Evolutionary conservation across 1,140 invertebrate genomes (phyloP).

Genomic region (Tetramorium alpestre): DNA sequence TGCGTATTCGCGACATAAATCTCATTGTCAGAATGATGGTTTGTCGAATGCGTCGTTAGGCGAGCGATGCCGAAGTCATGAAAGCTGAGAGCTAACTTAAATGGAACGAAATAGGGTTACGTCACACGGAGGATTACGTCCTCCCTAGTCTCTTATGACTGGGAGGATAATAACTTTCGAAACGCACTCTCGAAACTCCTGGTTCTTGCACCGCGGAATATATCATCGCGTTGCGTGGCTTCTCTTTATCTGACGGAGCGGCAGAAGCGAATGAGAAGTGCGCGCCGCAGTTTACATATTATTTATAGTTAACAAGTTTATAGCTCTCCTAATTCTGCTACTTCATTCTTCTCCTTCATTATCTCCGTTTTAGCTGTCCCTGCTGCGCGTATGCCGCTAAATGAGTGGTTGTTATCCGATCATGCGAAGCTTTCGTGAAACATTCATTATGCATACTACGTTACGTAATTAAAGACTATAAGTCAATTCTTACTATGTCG

Average conservation of each 20-base stretch:
- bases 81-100: slow-evolving; percentile 45
- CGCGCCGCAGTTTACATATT: slow-evolving; percentile 33
- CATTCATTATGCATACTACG: not conserved
- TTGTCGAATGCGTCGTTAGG: not conserved
- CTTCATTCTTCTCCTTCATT: not conserved
- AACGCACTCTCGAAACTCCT: slow-evolving; percentile 22
- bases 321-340: slow-evolving; percentile 10
- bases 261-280: slow-evolving; percentile 25
- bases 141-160: slow-evolving; percentile 16
- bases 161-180: slow-evolving; percentile 51
- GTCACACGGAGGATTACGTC: slow-evolving; percentile 6
- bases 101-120: slow-evolving; percentile 46
- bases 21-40: not conserved
- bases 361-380: not conserved
- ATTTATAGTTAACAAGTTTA: slow-evolving; percentile 26
- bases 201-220: slow-evolving; percentile 8
- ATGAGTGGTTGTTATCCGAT: slow-evolving; percentile 5
- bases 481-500: slow-evolving; percentile 13
- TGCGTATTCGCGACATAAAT: not conserved
- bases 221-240: not conserved
- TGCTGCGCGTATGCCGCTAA: not conserved
- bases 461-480: slow-evolving; percentile 11
- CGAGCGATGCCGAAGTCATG: slow-evolving; percentile 2
- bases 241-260: not conserved
- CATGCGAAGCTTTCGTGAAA: not conserved